Evolutionary conservation across 2,797 vertebrate genomes (phyloP), one percentile per base, ranked within the genome.

Genomic region (Macroramphosus scolopax): DNA sequence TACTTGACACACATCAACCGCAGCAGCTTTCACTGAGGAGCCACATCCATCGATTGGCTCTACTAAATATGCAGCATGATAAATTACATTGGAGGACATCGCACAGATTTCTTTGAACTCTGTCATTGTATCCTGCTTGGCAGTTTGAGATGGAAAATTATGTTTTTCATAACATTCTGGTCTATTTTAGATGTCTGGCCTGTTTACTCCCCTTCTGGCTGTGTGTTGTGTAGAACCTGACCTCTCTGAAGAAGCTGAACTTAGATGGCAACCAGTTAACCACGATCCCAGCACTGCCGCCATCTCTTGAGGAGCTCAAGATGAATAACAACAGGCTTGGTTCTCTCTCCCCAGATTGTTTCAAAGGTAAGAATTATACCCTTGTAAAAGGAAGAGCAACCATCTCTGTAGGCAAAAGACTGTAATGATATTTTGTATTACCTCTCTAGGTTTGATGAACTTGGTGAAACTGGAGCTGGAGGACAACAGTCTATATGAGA

Each of bases 301-400:
- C 68, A 7, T 89, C 90, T 34, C 68, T 93, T 24, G 82, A 91
- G 60, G 89, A 92, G 55, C 87, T 94, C 25, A 91, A 84, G 48
- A 66, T 92, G 8, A 92, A 88, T 10, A 76, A 68, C 57, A 92
- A 92, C 73, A 68, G 75, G 45, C 78, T 92, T 12, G 58, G 35
- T 24, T 37, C 82, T 3, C 71, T 92, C 20, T 70, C 75, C 11
- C 45, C 48, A 17, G 47, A 78, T 42, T 87, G 71, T 63, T 90
- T 92, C 44, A 67, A 31, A 77, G 89, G 89, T 91, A 80, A 48
- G 48, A 4, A 18, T 13, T 14, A 5, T 9, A 10, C 56, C 24
- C 14, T 13, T 35, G 14, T 17, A 4, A 8, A 22, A 25, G 1
- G 28, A 26, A 39, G 4, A 33, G 2, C 32, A 42, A 29, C 2